Percentiles rank a stretch among this genome's conserved stretches.
phyloP scores from a whole-genome alignment of 2,888 invertebrate species.

The Aelia acuminata region DNA sequence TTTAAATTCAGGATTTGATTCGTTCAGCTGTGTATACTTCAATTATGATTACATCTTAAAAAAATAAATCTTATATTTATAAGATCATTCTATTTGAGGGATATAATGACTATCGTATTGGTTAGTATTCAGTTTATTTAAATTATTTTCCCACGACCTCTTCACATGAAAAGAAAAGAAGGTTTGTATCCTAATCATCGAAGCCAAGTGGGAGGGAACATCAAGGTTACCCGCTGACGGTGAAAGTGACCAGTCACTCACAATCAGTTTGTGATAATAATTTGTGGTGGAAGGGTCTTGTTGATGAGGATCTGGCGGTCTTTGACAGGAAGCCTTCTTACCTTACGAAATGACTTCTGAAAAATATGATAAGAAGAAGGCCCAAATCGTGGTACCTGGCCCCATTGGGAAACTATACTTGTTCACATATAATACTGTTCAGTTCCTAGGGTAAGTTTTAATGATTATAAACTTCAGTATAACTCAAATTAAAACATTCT shows the following conservation, averaged over 20 bases:
- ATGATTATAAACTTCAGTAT: background rate
- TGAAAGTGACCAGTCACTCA: background rate
- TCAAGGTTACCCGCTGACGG: background rate
- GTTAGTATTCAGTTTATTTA: too few relatives aligned
- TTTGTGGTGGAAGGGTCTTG: background rate
- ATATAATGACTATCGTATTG: too few relatives aligned
- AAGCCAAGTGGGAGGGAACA: background rate
- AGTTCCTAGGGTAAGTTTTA: conserved; percentile 79
- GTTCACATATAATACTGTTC: conserved; percentile 74
- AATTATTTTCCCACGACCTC: too few relatives aligned
- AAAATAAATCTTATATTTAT: too few relatives aligned
- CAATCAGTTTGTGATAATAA: conserved; percentile 7
- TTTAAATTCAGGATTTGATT: too few relatives aligned
- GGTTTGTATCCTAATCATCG: background rate
- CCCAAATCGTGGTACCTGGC: conserved; percentile 44
- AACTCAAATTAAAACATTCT: too few relatives aligned
- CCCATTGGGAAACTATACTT: conserved; percentile 65
- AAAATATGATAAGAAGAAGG: conserved; percentile 1
- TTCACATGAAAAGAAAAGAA: too few relatives aligned
- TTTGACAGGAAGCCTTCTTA: background rate
- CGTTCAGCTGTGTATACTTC: too few relatives aligned
- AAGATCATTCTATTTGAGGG: too few relatives aligned
- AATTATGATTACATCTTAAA: too few relatives aligned
- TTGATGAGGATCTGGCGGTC: background rate
- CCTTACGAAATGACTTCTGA: background rate